Conservation (phyloP, 2,888 invertebrate genomes). For the Automeris io region DNA sequence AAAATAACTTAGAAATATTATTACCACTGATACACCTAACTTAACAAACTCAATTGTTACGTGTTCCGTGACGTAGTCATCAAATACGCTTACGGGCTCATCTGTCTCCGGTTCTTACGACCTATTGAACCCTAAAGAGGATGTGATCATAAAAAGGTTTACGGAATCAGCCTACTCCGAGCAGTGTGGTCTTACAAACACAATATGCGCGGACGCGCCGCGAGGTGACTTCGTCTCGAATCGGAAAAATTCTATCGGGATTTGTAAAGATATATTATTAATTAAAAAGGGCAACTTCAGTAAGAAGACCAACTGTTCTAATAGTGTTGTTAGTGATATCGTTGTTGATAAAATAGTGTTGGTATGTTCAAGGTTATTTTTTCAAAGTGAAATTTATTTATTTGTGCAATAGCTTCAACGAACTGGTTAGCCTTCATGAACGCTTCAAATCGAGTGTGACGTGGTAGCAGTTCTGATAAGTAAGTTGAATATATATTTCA, state of each 20-base stretch:
- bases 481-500: background rate
- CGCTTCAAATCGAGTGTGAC: background rate
- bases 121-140: slow-evolving; percentile 48
- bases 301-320: background rate
- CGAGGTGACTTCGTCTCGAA: slow-evolving; percentile 1
- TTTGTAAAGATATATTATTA: background rate
- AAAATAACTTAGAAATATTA: too few relatives aligned
- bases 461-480: background rate
- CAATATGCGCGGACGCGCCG: slow-evolving; percentile 26
- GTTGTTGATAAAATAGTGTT: background rate
- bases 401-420: background rate
- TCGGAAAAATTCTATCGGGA: background rate
- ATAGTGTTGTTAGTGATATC: background rate
- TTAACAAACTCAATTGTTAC: too few relatives aligned
- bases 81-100: background rate
- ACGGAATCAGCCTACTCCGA: slow-evolving; percentile 16
- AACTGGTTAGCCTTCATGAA: slow-evolving; percentile 1
- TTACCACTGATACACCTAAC: too few relatives aligned
- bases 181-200: slow-evolving; percentile 42
- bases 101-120: slow-evolving; percentile 20
- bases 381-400: slow-evolving; percentile 7
- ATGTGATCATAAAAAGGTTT: slow-evolving; percentile 38
- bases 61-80: too few relatives aligned
- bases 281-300: background rate
- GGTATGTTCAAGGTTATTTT: slow-evolving; percentile 12